phyloP scores from a whole-genome alignment of 2,797 vertebrate species.

The Gephyroberyx darwinii region DNA sequence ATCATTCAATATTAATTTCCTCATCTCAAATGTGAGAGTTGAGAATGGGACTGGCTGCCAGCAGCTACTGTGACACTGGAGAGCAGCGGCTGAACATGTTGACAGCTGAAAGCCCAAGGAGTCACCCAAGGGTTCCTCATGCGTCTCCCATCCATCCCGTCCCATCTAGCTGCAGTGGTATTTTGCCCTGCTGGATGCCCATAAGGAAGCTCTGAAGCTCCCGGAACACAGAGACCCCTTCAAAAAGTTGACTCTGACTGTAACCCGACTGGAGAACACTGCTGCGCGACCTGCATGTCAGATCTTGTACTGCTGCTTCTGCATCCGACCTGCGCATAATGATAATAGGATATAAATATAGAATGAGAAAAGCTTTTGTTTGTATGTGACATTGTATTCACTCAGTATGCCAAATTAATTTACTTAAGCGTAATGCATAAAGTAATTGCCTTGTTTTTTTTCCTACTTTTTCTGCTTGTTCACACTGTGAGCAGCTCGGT shows the following conservation, averaged over 20 bases:
- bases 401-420: too few species aligned
- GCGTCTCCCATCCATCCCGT: not conserved
- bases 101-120: not conserved
- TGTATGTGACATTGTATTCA: too few species aligned
- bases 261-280: not conserved
- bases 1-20: constrained; percentile 16
- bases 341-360: not conserved
- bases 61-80: not conserved
- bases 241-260: not conserved
- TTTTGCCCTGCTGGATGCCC: constrained; percentile 3
- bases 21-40: not conserved
- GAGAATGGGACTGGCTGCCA: not conserved
- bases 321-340: not conserved
- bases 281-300: not conserved
- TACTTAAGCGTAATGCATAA: too few species aligned
- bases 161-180: not conserved
- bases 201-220: not conserved
- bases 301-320: not conserved
- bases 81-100: constrained; percentile 1
- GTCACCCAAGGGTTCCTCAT: not conserved
- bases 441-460: too few species aligned
- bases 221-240: not conserved
- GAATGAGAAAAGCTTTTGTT: not conserved
- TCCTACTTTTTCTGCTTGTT: too few species aligned
- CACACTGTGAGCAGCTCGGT: too few species aligned